Conservation (phyloP, 2,888 invertebrate genomes). For the Pseudolycoriella hygida region DNA sequence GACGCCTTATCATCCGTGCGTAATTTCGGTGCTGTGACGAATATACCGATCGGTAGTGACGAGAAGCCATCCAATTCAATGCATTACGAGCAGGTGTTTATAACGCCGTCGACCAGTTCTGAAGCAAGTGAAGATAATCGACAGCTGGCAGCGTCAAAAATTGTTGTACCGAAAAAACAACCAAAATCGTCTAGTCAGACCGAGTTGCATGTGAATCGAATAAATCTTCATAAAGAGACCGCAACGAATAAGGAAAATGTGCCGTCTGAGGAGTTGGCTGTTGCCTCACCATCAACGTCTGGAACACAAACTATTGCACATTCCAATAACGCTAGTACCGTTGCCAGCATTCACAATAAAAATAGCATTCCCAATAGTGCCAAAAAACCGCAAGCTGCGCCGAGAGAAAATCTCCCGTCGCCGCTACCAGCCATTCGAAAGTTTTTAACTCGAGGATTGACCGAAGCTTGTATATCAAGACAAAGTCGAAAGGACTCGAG, state of each 20-base stretch:
- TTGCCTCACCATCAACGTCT: neutral
- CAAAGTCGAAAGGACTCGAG: slow-evolving; percentile 23
- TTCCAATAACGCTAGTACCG: neutral
- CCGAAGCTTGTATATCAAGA: slow-evolving; percentile 25
- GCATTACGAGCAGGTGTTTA: slow-evolving; percentile 27
- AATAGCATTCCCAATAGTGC: neutral
- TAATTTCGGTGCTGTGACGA: slow-evolving; percentile 21
- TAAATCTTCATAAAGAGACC: slow-evolving; percentile 2
- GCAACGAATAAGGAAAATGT: neutral
- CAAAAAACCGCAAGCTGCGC: neutral
- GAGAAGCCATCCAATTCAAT: slow-evolving; percentile 6
- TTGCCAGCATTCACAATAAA: neutral
- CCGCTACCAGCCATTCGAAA: slow-evolving; percentile 10
- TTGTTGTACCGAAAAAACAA: neutral
- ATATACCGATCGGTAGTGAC: slow-evolving; percentile 22
- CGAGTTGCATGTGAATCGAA: slow-evolving; percentile 5
- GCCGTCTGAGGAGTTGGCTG: neutral
- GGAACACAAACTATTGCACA: neutral
- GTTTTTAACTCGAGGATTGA: slow-evolving; percentile 23
- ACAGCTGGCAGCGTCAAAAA: neutral
- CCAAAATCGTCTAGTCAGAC: slow-evolving; percentile 4
- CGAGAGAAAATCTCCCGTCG: neutral
- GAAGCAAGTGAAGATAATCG: slow-evolving; percentile 3
- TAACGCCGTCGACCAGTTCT: slow-evolving; percentile 20
- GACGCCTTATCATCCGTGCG: neutral